A percentile compares a stretch with the other conserved stretches of the same genome.
Conservation (phyloP, 2,888 invertebrate species). For the Spatulosminthurus flaviceps region DNA sequence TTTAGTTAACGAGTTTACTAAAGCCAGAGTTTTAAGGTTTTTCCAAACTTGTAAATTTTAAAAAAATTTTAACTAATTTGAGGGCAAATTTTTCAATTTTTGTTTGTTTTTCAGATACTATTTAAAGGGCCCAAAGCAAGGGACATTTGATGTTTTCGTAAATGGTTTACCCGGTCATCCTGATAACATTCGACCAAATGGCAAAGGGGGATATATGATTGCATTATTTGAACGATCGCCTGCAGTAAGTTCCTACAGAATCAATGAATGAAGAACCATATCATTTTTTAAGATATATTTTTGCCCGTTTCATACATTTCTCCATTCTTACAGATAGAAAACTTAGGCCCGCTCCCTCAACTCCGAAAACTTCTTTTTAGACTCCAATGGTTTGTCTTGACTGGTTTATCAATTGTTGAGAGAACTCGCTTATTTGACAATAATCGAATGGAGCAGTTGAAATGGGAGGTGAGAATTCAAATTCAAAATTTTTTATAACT, state of each 20-base stretch:
- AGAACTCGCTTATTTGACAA: neutral
- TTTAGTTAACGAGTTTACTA: slow-evolving; percentile 78
- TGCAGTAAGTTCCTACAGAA: slow-evolving; percentile 53
- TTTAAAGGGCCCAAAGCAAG: slow-evolving; percentile 81
- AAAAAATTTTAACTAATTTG: neutral
- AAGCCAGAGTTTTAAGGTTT: slow-evolving; percentile 74
- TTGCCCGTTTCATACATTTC: too few relatives aligned
- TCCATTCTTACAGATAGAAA: slow-evolving; percentile 44
- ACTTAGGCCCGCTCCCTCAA: slow-evolving; percentile 70
- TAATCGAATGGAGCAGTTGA: neutral
- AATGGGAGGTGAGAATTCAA: neutral
- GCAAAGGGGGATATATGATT: slow-evolving; percentile 76
- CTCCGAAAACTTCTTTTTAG: slow-evolving; percentile 75
- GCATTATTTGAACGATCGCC: slow-evolving; percentile 69
- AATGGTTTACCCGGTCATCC: slow-evolving; percentile 80
- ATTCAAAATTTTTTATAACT: too few relatives aligned
- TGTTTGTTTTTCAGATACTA: slow-evolving; percentile 70
- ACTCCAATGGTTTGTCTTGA: slow-evolving; percentile 25
- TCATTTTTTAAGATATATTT: too few relatives aligned
- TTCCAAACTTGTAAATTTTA: too few relatives aligned
- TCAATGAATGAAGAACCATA: too few relatives aligned
- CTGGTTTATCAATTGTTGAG: neutral
- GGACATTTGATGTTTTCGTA: slow-evolving; percentile 80
- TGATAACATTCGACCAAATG: slow-evolving; percentile 74
- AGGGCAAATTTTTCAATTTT: neutral